A percentile compares a stretch with the other conserved stretches of the same genome.
phyloP scores from a whole-genome alignment of 2,797 vertebrate species.

The Coracias cyanogaster region DNA sequence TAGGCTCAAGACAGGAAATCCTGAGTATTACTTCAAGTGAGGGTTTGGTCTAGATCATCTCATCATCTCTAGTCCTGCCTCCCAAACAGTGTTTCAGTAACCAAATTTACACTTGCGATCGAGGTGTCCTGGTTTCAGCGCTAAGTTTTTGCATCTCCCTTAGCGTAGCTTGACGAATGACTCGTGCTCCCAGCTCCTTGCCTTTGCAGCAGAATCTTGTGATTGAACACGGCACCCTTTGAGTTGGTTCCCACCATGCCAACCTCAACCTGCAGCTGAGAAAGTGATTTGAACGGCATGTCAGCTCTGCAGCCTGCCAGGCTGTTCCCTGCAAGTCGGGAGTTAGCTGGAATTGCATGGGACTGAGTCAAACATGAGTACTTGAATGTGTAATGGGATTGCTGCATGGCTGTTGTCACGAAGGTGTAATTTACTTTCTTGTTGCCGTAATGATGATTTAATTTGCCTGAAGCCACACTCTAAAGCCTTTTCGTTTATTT shows the following conservation, averaged over 20 bases:
- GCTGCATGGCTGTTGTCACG: neutral
- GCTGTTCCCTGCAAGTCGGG: neutral
- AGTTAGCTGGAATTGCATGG: rapidly evolving
- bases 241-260: rapidly evolving
- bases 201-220: neutral
- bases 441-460: neutral
- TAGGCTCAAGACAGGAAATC: neutral
- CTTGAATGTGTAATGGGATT: neutral
- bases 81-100: neutral
- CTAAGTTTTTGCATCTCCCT: neutral
- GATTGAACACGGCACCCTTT: neutral
- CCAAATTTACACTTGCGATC: neutral
- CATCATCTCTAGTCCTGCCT: neutral
- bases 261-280: neutral
- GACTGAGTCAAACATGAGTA: neutral
- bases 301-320: neutral
- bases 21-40: neutral
- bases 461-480: neutral
- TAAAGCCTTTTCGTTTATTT: neutral
- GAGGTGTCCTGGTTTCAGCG: neutral
- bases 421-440: neutral
- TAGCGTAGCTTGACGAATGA: neutral
- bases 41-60: neutral
- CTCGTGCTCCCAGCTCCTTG: neutral
- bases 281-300: neutral